Evolutionary conservation across 2,113 vertebrate genomes (phyloP), one percentile per base, ranked within the genome.

Genomic region (Oceanodroma tethys): DNA sequence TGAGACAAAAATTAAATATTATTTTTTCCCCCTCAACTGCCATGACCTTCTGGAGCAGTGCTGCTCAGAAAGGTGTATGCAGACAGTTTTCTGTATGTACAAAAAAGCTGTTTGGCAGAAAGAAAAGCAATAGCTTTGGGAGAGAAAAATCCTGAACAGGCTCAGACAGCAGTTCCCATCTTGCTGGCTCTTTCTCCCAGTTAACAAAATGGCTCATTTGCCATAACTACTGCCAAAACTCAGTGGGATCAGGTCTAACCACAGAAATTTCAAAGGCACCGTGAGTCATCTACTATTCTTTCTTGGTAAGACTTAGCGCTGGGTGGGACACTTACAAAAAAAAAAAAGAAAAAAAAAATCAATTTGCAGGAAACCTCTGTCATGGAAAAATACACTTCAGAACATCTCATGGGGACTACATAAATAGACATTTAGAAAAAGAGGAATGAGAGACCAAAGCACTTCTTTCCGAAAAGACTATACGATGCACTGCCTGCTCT

Each of bases 321-420:
- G 93, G 95, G 89, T 87, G 89, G 84, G 93, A 96, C 71, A 40
- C 23, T 56, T 19, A 14, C 9, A 7, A 30, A 13, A 25, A 65
- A 60, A 58, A 66, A 66, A 47, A 59, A 45, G 11, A 40, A 65
- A 56, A 48, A 43, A 32, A 29, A 30, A 42, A 26, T n/a, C 21
- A 18, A 27, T 91, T 86, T 73, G 63, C 78, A 96, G 79, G 78
- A 95, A 96, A 80, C 55, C 15, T 90, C 66, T 83, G 81, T 95
- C 89, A 95, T 89, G 93, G 96, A 97, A 97, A 97, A 95, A 94
- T n/a, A 85, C 25, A 76, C 60, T 82, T 81, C 45, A 93, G 71
- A 94, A 48, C 9, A 73, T 92, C 90, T 86, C 86, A 25, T 10
- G 9, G 60, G 73, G 81, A 59, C 48, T 93, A 70, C 68, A 70